Base-by-base conservation (phyloP, 2,797 vertebrate species). In the Rhinogobio ventralis region DNA sequence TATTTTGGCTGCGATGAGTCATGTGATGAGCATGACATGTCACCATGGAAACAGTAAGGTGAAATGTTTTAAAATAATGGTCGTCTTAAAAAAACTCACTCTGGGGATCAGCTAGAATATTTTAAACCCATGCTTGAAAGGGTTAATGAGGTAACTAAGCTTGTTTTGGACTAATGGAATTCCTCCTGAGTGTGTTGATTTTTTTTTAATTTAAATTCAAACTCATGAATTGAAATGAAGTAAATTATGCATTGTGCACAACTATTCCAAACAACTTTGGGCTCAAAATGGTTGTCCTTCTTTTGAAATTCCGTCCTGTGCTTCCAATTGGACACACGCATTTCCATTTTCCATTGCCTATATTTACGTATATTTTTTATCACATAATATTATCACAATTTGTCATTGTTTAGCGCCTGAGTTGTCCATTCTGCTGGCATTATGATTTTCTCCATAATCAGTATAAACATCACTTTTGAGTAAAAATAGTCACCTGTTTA, bases 361-460 rank as follows among this genome's bases (percentile, higher is more conserved):
- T 25, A 8, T 7, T 19, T 3, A 46, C 5, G 14, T 49, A n/a
- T n/a, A n/a, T n/a, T n/a, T n/a, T n/a, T n/a, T n/a, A n/a, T n/a
- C n/a, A n/a, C n/a, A n/a, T n/a, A n/a, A n/a, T n/a, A n/a, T 79
- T 49, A 7, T 49, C 69, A n/a, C 28, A 20, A 81, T 46, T 72
- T 42, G 68, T 49, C 4, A 33, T 82, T 62, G 39, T 25, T 79
- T 66, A 66, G 33, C 7, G 0, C 7, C 42, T 23, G 2, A 19
- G 36, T 42, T 68, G 23, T 73, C 51, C 5, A 74, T 36, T 62
- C 10, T 57, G 30, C 49, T 42, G 5, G 33, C 9, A 42, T 57
- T 33, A 62, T 42, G n/a, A 45, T 33, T 45, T 81, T 60, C 57
- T 82, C 71, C 15, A 53, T 49, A 15, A 66, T 66, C 19, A 17